Conservation (phyloP, 1,140 invertebrate genomes). For the Pomacea maculata region DNA sequence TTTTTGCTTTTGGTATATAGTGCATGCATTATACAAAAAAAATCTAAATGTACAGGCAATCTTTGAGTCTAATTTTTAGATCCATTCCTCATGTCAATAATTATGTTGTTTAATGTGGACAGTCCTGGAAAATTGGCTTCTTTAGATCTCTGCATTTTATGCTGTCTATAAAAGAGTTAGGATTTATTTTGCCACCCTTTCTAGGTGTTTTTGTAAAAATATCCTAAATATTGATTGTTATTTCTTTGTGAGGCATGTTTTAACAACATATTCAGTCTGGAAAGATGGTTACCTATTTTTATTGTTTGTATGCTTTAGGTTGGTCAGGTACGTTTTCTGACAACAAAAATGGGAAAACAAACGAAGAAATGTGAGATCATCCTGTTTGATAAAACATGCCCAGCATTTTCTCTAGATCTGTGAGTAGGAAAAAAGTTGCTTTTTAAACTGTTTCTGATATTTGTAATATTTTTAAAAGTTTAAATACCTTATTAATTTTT, state of each 20-base stretch:
- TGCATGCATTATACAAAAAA: too few relatives aligned
- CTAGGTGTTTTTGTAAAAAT: background rate
- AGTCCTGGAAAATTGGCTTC: background rate
- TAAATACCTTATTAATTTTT: too few relatives aligned
- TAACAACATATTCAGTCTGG: background rate
- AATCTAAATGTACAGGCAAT: too few relatives aligned
- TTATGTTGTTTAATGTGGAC: background rate
- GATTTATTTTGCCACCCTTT: background rate
- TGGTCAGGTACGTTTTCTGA: constrained; percentile 48
- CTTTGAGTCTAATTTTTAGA: too few relatives aligned
- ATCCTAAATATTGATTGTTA: background rate
- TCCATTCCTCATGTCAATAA: background rate
- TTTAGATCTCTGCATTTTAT: background rate
- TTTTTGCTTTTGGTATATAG: too few relatives aligned
- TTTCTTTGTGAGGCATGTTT: background rate
- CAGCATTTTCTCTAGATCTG: constrained; percentile 49
- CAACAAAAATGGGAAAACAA: constrained; percentile 51
- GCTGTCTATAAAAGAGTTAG: background rate
- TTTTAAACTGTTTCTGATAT: background rate
- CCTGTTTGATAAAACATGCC: constrained; percentile 55
- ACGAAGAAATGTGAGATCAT: constrained; percentile 56
- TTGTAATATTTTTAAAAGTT: too few relatives aligned
- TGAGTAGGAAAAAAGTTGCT: constrained; percentile 37
- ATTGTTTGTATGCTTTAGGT: constrained; percentile 37
- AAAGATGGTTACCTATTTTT: background rate